phyloP scores from a whole-genome alignment of 2,888 invertebrate genomes.

The Sisyra nigra region DNA sequence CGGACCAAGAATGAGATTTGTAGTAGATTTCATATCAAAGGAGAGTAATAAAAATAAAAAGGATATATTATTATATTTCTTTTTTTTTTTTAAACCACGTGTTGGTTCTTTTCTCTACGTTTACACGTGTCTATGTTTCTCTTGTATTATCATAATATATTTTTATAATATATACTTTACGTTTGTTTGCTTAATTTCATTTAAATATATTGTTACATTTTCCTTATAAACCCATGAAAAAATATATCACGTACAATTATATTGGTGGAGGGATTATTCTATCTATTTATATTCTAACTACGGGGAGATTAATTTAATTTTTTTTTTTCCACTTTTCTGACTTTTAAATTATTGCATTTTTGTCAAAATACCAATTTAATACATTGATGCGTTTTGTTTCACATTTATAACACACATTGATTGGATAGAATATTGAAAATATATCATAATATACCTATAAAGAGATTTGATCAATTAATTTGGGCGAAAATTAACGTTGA shows the following conservation, averaged over 20 bases:
- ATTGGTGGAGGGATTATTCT: conserved; percentile 6
- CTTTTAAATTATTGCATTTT: conserved; percentile 1
- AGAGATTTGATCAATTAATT: too few relatives aligned
- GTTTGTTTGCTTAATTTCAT: too few relatives aligned
- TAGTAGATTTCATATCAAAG: too few relatives aligned
- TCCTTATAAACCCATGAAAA: conserved; percentile 8
- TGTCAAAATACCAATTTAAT: background rate
- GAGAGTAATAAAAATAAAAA: too few relatives aligned
- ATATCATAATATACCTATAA: background rate
- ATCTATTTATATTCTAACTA: conserved; percentile 2
- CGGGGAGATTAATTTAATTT: background rate
- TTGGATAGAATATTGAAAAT: background rate
- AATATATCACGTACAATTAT: conserved; percentile 4
- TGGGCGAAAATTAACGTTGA: too few relatives aligned
- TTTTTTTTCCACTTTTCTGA: background rate
- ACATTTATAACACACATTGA: background rate
- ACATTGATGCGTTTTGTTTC: background rate
- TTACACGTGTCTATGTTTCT: too few relatives aligned
- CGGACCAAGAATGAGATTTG: too few relatives aligned
- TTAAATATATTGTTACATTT: background rate
- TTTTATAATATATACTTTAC: too few relatives aligned
- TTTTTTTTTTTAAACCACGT: too few relatives aligned
- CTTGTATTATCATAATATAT: too few relatives aligned
- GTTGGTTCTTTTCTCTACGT: too few relatives aligned
- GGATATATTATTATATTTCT: too few relatives aligned